A percentile compares a stretch with the other conserved stretches of the same genome.
Conservation (phyloP, 2,888 invertebrate genomes). For the Digitonthophagus gazella region DNA sequence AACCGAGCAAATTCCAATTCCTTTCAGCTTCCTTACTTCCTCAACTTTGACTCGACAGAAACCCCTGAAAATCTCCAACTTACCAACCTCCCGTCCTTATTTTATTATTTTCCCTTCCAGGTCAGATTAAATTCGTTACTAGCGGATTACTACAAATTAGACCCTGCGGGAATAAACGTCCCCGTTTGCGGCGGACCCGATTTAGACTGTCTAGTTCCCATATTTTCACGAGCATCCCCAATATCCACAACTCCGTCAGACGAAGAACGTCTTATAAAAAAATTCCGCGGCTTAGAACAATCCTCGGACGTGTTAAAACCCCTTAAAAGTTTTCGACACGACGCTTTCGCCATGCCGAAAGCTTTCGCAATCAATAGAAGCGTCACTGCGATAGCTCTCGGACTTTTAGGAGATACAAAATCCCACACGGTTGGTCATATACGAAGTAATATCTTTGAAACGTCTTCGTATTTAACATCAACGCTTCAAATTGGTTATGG, state of each 20-base stretch:
- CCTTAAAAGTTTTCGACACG: constrained; percentile 16
- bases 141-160: constrained; percentile 58
- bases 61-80: neutral
- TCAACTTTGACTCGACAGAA: no score
- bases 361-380: constrained; percentile 44
- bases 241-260: constrained; percentile 46
- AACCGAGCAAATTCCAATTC: no score
- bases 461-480: constrained; percentile 45
- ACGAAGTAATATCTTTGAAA: constrained; percentile 40
- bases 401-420: constrained; percentile 43
- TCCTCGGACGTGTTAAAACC: constrained; percentile 6
- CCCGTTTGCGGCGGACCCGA: constrained; percentile 67
- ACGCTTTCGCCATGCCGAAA: constrained; percentile 33
- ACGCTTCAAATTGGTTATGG: constrained; percentile 52
- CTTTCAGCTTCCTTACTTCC: no score
- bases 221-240: constrained; percentile 61
- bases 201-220: constrained; percentile 62
- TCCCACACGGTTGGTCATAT: constrained; percentile 42
- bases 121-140: constrained; percentile 63
- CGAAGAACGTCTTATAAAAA: constrained; percentile 27
- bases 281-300: constrained; percentile 26
- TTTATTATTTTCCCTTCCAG: constrained; percentile 31
- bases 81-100: neutral
- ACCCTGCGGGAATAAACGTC: constrained; percentile 59
- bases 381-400: constrained; percentile 43